phyloP scores from a whole-genome alignment of 2,888 invertebrate genomes.

The Leptogaster cylindrica region DNA sequence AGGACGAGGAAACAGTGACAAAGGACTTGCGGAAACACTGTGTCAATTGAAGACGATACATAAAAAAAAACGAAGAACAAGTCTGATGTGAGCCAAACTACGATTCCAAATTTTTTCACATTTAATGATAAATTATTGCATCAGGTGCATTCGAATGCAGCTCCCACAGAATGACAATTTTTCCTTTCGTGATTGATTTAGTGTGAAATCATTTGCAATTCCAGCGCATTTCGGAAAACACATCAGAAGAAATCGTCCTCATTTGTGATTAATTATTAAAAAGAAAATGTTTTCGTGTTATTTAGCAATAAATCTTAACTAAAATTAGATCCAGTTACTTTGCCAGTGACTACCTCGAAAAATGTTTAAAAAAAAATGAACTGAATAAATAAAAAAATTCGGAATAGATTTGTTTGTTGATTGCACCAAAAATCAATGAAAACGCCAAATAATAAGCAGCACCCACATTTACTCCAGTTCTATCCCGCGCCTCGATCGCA shows the following conservation, averaged over 20 bases:
- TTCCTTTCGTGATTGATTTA: conserved; percentile 9
- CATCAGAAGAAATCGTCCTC: conserved; percentile 4
- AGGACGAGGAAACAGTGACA: neutral
- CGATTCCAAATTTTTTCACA: too few relatives aligned
- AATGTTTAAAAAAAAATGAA: too few relatives aligned
- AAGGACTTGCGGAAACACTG: neutral
- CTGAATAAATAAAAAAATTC: too few relatives aligned
- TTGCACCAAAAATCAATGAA: conserved; percentile 29
- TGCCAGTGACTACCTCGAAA: too few relatives aligned
- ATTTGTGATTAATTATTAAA: neutral
- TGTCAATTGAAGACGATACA: neutral
- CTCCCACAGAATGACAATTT: too few relatives aligned
- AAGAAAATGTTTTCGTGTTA: conserved; percentile 16
- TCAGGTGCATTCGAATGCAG: conserved; percentile 25
- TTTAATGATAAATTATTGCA: conserved; percentile 37
- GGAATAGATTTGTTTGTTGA: conserved; percentile 17
- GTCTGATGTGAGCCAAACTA: conserved; percentile 10
- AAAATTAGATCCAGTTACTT: conserved; percentile 23
- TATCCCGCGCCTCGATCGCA: neutral
- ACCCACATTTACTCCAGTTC: conserved; percentile 43
- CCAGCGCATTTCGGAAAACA: conserved; percentile 4
- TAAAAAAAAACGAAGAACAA: conserved; percentile 1
- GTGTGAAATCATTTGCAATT: conserved; percentile 6
- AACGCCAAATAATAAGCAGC: conserved; percentile 36
- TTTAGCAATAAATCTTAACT: conserved; percentile 10